Evolutionary conservation across 2,797 vertebrate species (phyloP), one percentile per base, ranked within the genome.

Genomic region (Lithobates pipiens): DNA sequence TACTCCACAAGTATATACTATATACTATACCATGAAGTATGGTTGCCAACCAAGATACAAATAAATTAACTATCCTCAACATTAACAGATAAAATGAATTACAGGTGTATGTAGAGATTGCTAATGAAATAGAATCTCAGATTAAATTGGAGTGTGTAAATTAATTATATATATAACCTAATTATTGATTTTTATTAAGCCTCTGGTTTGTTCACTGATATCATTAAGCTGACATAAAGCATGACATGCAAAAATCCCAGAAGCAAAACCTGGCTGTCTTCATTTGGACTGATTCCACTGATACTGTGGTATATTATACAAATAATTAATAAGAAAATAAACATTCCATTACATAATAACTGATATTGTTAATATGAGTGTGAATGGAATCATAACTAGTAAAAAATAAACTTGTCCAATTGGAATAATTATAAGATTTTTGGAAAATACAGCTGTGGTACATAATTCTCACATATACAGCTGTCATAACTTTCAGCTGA

Each of bases 111-210:
- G 5, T n/a, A 36, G 13, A 71, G 32, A 39, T 71, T 3, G 18
- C 34, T 36, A 71, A 71, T 71, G 10, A 29, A 71, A 39, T 70
- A 34, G 16, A 27, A 70, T 18, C 68, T 36, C n/a, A 32, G 29
- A 16, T 70, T 70, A 54, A 36, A 70, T 42, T 71, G 32, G 21
- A 71, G 69, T 21, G 32, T 36, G 34, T 21, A 23, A 36, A 71
- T 71, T 39, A 71, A 71, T 71, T 71, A 71, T 36, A 36, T 16
- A 36, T 39, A 71, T 71, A 71, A 71, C 9, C 34, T 39, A 71
- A 36, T 71, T 71, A 39, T 39, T 36, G 32, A 71, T 15, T 71
- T 34, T 42, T 36, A 71, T 71, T 39, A 36, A 39, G 32, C 67
- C 34, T 71, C 16, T 71, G 15, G 69, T 71, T 36, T 71, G 69